These are phyloP conservation scores for Agelastica alni DNA, from an alignment of 2,888 invertebrate genomes.

Conservation along the genomic window DNA sequence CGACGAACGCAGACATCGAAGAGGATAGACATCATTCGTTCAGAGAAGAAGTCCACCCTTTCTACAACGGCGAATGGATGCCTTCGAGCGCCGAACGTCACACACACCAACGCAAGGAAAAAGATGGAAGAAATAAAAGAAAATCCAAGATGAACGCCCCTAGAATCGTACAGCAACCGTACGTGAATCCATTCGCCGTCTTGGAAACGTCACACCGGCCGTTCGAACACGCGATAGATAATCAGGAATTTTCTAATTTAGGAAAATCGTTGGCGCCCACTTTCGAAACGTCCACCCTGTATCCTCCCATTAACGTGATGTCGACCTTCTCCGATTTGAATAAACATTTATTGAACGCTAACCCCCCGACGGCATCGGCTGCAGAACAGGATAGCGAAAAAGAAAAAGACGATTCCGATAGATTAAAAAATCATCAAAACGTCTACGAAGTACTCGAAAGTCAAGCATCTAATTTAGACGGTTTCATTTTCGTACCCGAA, in stretches of 20 bases:
- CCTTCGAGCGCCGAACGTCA: neutral
- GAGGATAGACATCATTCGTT: slow-evolving; percentile 12
- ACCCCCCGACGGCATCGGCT: slow-evolving; percentile 12
- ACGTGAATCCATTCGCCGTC: too few species aligned
- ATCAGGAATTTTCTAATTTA: too few species aligned
- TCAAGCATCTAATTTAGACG: slow-evolving; percentile 1
- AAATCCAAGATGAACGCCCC: slow-evolving; percentile 12
- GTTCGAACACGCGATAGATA: too few species aligned
- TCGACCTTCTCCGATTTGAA: slow-evolving; percentile 1
- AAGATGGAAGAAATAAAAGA: slow-evolving; percentile 13
- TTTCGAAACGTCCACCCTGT: slow-evolving; percentile 9
- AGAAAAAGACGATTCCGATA: slow-evolving; percentile 4
- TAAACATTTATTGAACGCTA: neutral
- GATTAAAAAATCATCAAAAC: slow-evolving; percentile 20
- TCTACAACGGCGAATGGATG: slow-evolving; percentile 7
- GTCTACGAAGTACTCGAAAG: slow-evolving; percentile 23
- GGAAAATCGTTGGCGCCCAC: neutral
- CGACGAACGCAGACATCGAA: slow-evolving; percentile 7
- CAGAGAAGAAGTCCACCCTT: slow-evolving; percentile 1
- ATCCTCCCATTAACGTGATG: slow-evolving; percentile 4
- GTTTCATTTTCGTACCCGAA: slow-evolving; percentile 22
- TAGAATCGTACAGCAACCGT: too few species aligned
- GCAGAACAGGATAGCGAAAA: neutral
- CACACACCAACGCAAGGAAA: neutral
- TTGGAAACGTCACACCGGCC: too few species aligned